Base-by-base conservation (phyloP, 2,888 invertebrate genomes). In the Rotaria macrura region DNA sequence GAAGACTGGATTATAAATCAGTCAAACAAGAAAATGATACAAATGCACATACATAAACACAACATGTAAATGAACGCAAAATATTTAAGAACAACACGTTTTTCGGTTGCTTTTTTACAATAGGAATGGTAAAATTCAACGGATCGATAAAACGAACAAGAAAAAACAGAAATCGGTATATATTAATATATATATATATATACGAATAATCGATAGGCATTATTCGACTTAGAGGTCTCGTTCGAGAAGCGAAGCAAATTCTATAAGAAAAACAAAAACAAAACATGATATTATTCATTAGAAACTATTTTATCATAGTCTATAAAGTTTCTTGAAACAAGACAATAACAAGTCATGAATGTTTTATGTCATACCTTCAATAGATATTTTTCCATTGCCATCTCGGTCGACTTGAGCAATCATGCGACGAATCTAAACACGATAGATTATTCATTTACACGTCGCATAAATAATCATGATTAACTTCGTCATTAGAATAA, bases 331-430 rank as follows among this genome's bases (percentile, higher is more conserved):
- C 23, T 12, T 65, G n/a, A n/a, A n/a, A n/a, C 65, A 12, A 29
- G 10, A 65, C 1, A 65, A 65, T 5, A 49, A 49, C 12, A 14
- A 65, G 4, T 12, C n/a, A 12, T 29, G 4, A 65, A 65, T 34
- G 9, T 23, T 29, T 29, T 20, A 38, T 72, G 25, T 7, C 34
- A n/a, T 79, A 79, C 79, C 79, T n/a, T 79, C 79, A n/a, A 79
- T 79, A 10, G 43, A 79, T 23, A 79, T 79, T 43, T 79, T 79
- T 79, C 79, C 79, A 43, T 79, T 79, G 7, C 79, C 79, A 40
- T 79, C 79, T 43, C 43, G n/a, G 34, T 79, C 79, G 2, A 79
- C 79, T n/a, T 79, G 79, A 38, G 79, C 79, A 79, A 79, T 79
- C 79, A 79, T 79, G 10, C 79, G 79, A 12, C 79, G 79, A 79